Evolutionary conservation across 2,113 vertebrate species (phyloP), one percentile per base, ranked within the genome.

Genomic region (Jaculus jaculus): DNA sequence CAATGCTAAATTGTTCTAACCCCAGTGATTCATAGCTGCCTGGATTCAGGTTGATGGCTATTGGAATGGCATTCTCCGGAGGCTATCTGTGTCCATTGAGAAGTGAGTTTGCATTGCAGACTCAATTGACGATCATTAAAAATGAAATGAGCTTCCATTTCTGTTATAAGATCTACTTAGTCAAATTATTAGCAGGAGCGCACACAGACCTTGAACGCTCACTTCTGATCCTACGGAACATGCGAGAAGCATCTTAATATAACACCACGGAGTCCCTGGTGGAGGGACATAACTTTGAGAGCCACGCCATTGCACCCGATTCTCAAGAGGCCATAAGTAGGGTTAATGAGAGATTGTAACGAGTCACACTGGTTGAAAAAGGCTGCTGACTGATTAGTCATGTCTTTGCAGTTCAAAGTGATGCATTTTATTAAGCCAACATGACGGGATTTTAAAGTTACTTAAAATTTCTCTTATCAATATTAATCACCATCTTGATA

Each of bases 101-200:
- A 86, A 60, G 24, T 68, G 75, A 79, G 78, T 69, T 84, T 80
- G 47, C 6, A 92, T 42, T 42, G 68, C 74, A 66, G 54, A 42
- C 73, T 79, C 18, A 90, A 68, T 84, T 78, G 17, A 17, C 72
- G 63, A 58, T 63, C 34, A 68, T 87, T 89, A 82, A 93, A 93
- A 75, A 60, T 81, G 66, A 95, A 84, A 37, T 58, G 28, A n/a
- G 24, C 32, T 84, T 78, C 54, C 32, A 17, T 80, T 72, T 84
- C 34, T 63, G 32, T 51, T 72, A 74, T 71, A 87, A 93, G n/a
- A 60, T 58, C 51, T 47, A 26, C n/a, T 54, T 24, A 77, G 60
- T 74, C 77, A 84, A 66, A 54, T 84, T 26, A 54, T 84, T 26
- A 80, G 6, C 39, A 84, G 84, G 54, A 69, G 93, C 74, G 30